Conservation (phyloP, 2,797 vertebrate genomes). For the Echiichthys vipera region DNA sequence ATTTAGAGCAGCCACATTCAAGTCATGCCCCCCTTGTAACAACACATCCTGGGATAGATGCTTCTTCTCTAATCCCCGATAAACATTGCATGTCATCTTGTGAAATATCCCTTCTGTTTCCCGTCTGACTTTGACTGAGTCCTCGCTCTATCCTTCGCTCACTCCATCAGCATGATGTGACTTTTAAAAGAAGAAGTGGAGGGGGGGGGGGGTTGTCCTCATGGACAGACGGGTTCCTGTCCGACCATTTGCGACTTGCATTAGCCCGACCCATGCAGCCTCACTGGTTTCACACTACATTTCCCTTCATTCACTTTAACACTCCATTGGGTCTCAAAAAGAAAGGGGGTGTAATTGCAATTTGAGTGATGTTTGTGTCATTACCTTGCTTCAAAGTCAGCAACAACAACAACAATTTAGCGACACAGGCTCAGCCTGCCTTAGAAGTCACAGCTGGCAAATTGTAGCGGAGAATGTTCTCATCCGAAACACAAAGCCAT, state of each 20-base stretch:
- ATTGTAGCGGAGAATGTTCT: constrained; percentile 33
- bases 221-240: constrained; percentile 40
- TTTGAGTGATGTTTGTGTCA: constrained; percentile 89
- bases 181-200: constrained; percentile 50
- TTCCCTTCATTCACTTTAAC: constrained; percentile 87
- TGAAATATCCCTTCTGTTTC: constrained; percentile 49
- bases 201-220: background rate
- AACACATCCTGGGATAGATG: constrained; percentile 45
- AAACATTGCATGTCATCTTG: constrained; percentile 55
- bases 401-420: constrained; percentile 72
- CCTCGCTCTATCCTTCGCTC: constrained; percentile 63
- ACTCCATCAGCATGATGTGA: constrained; percentile 38
- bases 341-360: constrained; percentile 88
- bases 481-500: constrained; percentile 35
- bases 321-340: constrained; percentile 84
- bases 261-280: constrained; percentile 81
- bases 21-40: constrained; percentile 45
- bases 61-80: constrained; percentile 29
- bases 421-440: constrained; percentile 48
- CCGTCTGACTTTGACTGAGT: constrained; percentile 52
- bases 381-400: constrained; percentile 86
- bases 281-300: constrained; percentile 86
- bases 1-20: constrained; percentile 41
- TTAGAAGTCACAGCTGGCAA: constrained; percentile 59
- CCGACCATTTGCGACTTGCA: constrained; percentile 85